These are phyloP conservation scores for Coracopsis vasa DNA, from an alignment of 2,113 vertebrate species.

Conservation along the genomic window DNA sequence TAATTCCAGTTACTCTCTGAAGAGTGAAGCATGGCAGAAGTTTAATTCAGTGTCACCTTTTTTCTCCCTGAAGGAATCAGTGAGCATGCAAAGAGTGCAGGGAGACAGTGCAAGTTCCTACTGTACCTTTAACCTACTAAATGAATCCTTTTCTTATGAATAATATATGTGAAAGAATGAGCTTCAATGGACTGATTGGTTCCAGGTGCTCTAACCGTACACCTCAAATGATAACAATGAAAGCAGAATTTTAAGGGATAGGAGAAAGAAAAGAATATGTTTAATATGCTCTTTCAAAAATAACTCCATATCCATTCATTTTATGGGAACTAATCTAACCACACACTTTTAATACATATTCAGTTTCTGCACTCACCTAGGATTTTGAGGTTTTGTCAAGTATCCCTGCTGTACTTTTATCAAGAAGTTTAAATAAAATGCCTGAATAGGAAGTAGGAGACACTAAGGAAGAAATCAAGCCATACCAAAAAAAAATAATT, in stretches of 20 bases:
- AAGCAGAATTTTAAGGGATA: background rate
- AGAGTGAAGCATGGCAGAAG: background rate
- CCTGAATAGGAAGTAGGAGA: background rate
- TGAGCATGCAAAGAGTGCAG: background rate
- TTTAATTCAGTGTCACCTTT: background rate
- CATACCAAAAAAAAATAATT: background rate
- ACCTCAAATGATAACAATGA: background rate
- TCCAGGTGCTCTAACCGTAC: background rate
- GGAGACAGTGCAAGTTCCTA: background rate
- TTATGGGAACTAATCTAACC: background rate
- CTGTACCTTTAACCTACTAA: background rate
- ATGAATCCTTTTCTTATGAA: background rate
- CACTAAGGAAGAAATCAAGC: background rate
- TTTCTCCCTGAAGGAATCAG: background rate
- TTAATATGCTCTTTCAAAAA: background rate
- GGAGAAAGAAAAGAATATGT: background rate
- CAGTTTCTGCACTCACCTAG: background rate
- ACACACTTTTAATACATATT: background rate
- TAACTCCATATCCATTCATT: background rate
- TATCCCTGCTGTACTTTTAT: background rate
- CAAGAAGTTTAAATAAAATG: background rate
- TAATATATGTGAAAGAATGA: constrained; percentile 8
- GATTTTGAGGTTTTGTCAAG: background rate
- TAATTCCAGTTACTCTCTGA: background rate
- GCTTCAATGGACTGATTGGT: background rate